Percentiles rank a stretch among this genome's conserved stretches.
phyloP scores from a whole-genome alignment of 1,140 invertebrate genomes.

The Drosophila biarmipes region DNA sequence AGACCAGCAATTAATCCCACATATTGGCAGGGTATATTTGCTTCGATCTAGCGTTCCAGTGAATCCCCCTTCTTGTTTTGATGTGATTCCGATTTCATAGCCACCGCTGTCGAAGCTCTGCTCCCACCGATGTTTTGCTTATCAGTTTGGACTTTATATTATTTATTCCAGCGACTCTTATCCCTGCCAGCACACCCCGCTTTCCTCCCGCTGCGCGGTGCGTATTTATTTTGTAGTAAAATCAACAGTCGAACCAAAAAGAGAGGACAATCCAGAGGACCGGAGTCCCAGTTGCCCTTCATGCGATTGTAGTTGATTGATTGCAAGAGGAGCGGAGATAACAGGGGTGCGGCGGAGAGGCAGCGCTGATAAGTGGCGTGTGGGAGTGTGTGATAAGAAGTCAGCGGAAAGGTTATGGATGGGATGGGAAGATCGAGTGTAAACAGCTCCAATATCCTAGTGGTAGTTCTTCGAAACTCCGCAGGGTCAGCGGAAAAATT shows the following conservation, averaged over 20 bases:
- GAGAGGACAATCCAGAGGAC: constrained; percentile 4
- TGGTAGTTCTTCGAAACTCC: neutral
- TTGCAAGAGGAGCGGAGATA: constrained; percentile 28
- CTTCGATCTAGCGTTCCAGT: neutral
- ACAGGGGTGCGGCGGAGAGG: constrained; percentile 1
- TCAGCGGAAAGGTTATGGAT: constrained; percentile 10
- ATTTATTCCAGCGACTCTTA: constrained; percentile 63
- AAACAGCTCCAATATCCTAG: neutral
- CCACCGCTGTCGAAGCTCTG: constrained; percentile 30
- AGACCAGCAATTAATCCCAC: neutral
- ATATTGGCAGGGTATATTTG: constrained; percentile 7
- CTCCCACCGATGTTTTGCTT: constrained; percentile 54
- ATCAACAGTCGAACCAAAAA: constrained; percentile 52
- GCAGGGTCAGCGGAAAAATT: neutral
- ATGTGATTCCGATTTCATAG: constrained; percentile 65
- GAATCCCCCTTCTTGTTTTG: constrained; percentile 52
- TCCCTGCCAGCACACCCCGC: neutral
- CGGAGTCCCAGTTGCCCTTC: constrained; percentile 28
- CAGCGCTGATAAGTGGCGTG: constrained; percentile 21
- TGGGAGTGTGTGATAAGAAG: constrained; percentile 9
- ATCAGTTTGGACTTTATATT: constrained; percentile 78
- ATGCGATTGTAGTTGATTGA: constrained; percentile 38
- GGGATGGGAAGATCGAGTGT: constrained; percentile 16
- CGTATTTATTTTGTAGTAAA: constrained; percentile 76
- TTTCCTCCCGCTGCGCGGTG: constrained; percentile 21